phyloP scores from a whole-genome alignment of 2,797 vertebrate genomes.

The Sebastes kiyomatsui region DNA sequence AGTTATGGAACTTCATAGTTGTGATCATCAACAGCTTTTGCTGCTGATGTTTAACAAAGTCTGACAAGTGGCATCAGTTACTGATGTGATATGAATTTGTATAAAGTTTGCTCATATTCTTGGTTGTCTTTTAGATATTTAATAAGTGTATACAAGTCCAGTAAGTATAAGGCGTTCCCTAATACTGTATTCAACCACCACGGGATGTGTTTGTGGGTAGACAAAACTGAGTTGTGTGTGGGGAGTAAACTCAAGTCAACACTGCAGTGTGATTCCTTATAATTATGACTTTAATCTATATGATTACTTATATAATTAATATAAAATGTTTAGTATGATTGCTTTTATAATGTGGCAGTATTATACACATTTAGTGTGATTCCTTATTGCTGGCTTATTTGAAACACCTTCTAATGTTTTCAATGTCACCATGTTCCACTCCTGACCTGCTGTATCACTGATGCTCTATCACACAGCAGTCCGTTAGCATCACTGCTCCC shows the following conservation, averaged over 20 bases:
- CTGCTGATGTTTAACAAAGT: neutral
- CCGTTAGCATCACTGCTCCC: no score
- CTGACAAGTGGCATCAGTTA: neutral
- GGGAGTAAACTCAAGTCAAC: neutral
- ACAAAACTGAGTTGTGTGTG: neutral
- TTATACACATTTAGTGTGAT: neutral
- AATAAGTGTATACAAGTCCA: neutral
- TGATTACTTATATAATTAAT: neutral
- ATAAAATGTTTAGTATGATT: neutral
- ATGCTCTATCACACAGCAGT: no score
- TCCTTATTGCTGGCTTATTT: neutral
- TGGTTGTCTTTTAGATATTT: neutral
- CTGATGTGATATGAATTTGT: neutral
- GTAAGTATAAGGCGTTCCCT: neutral
- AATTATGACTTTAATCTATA: neutral
- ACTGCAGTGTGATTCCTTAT: neutral
- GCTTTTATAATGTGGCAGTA: neutral
- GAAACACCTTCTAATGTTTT: neutral
- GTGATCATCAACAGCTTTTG: neutral
- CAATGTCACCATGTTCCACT: neutral
- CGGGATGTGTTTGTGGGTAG: neutral
- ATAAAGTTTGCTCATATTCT: neutral
- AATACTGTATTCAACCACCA: neutral
- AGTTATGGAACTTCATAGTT: neutral
- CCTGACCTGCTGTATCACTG: neutral